Evolutionary conservation across 2,797 vertebrate genomes (phyloP).

Genomic region (Potorous gilbertii): DNA sequence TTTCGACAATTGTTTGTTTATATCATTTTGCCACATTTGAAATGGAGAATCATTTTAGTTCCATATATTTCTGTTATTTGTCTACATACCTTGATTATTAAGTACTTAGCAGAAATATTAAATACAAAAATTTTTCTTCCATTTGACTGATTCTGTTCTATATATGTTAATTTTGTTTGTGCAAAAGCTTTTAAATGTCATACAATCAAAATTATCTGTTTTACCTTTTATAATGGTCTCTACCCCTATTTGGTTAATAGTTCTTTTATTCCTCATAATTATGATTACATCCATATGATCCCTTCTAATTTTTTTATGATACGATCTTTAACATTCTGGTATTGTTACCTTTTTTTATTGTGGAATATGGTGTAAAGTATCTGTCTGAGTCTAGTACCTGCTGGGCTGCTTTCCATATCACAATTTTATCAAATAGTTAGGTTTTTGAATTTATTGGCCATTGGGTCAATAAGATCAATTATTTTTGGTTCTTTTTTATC

Average conservation of each 20-base stretch:
- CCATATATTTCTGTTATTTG: background rate
- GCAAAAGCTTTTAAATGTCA: background rate
- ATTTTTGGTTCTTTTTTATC: background rate
- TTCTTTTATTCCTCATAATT: background rate
- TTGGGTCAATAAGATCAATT: background rate
- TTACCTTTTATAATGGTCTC: background rate
- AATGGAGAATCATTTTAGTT: background rate
- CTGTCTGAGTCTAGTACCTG: background rate
- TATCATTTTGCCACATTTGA: background rate
- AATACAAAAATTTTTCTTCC: background rate
- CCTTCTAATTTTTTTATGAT: background rate
- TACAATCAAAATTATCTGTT: background rate
- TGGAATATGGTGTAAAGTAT: background rate
- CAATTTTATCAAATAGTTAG: background rate
- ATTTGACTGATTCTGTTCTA: background rate
- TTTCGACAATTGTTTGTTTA: background rate
- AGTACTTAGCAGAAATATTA: background rate
- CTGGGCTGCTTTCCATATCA: background rate
- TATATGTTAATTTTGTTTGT: background rate
- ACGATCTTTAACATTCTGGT: background rate
- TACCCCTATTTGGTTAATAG: background rate
- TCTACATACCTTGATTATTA: background rate
- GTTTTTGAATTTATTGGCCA: background rate
- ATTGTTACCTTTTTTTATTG: background rate
- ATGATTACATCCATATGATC: background rate